These are phyloP conservation scores for Myripristis jacobus DNA, from an alignment of 2,797 vertebrate genomes.

Conservation along the genomic window DNA sequence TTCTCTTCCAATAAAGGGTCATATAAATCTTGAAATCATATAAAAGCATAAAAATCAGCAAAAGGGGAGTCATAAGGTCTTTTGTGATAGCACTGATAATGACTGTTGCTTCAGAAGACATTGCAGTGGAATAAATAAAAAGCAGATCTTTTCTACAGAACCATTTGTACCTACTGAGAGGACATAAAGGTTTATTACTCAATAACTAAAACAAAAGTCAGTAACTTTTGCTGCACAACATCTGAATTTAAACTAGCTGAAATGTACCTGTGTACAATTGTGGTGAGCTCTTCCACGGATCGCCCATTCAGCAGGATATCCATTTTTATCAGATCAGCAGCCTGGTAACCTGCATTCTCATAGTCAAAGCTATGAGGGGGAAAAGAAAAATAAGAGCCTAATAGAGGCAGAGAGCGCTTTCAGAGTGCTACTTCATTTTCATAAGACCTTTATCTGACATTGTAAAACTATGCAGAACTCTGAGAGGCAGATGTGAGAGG, in stretches of 20 bases:
- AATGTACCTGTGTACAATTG: constrained; percentile 89
- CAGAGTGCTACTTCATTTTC: not conserved
- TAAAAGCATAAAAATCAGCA: constrained; percentile 21
- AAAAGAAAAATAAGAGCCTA: not conserved
- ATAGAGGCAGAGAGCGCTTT: too few species aligned
- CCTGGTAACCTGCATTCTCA: constrained; percentile 93
- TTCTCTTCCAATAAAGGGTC: constrained; percentile 21
- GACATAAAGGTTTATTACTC: not conserved
- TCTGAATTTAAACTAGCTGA: not conserved
- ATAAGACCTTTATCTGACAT: not conserved
- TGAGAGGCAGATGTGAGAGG: not conserved
- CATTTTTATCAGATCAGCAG: constrained; percentile 93
- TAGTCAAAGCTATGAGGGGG: constrained; percentile 92
- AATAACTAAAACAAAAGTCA: not conserved
- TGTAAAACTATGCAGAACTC: not conserved
- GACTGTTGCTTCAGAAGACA: not conserved
- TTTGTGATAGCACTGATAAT: constrained; percentile 1
- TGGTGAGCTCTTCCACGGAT: constrained; percentile 91
- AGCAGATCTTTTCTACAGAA: not conserved
- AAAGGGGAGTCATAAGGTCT: not conserved
- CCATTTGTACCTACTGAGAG: too few species aligned
- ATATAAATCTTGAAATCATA: constrained; percentile 42
- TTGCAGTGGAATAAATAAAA: not conserved
- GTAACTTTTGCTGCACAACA: not conserved
- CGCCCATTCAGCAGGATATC: constrained; percentile 93